A percentile compares a stretch with the other conserved stretches of the same genome.
Evolutionary conservation across 2,797 vertebrate species (phyloP).

Genomic region (Scomberomorus guttatus): DNA sequence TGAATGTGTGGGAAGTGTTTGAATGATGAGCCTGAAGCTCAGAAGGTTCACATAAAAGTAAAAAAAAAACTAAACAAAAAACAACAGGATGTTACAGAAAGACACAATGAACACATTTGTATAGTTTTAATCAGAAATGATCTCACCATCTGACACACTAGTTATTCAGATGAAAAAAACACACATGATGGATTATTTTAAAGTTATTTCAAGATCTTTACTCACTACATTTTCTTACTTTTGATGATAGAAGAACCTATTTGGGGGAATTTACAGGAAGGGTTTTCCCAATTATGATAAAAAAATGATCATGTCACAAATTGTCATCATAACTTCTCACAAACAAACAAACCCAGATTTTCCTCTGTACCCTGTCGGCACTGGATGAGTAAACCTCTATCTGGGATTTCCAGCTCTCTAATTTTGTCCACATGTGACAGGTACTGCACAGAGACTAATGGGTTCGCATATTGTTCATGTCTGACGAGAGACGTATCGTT

Average conservation of each 20-base stretch:
- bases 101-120: constrained; percentile 27
- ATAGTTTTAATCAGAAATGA: neutral
- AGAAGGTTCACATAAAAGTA: neutral
- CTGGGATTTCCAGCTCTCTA: constrained; percentile 80
- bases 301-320: neutral
- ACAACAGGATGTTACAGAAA: constrained; percentile 12
- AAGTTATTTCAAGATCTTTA: neutral
- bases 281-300: constrained; percentile 1
- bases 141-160: constrained; percentile 5
- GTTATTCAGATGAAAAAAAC: neutral
- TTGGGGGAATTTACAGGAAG: constrained; percentile 10
- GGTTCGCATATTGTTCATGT: too few relatives aligned
- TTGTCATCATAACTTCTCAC: constrained; percentile 30
- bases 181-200: neutral
- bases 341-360: constrained; percentile 73
- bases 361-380: constrained; percentile 75
- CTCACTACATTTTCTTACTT: neutral
- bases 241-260: neutral
- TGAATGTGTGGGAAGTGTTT: neutral
- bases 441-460: constrained; percentile 1
- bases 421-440: constrained; percentile 84
- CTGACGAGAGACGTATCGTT: too few relatives aligned
- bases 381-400: constrained; percentile 82
- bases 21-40: constrained; percentile 7
- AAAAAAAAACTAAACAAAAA: too few relatives aligned